phyloP scores from a whole-genome alignment of 2,888 invertebrate species.

The Leucophora obtusa region DNA sequence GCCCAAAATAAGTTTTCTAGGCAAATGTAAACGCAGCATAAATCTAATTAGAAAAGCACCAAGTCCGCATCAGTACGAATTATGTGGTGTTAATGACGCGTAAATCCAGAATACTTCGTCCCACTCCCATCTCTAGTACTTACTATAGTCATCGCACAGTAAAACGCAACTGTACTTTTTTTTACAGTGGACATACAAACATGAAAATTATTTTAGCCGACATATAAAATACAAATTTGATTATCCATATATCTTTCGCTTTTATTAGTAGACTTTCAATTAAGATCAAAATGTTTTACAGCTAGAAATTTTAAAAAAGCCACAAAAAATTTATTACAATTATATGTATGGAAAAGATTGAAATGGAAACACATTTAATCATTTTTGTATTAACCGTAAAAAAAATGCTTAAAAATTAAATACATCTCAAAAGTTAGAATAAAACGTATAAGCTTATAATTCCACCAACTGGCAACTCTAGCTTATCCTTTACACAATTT shows the following conservation, averaged over 20 bases:
- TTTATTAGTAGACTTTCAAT: conserved; percentile 55
- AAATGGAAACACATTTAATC: background rate
- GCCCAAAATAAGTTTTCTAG: too few relatives aligned
- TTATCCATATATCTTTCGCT: conserved; percentile 27
- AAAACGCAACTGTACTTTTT: background rate
- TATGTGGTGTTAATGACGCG: too few relatives aligned
- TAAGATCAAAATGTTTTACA: conserved; percentile 35
- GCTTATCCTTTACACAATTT: background rate
- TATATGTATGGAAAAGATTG: conserved; percentile 1
- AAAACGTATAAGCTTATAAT: background rate
- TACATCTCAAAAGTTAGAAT: conserved; percentile 10
- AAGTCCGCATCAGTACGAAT: too few relatives aligned
- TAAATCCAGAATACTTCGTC: too few relatives aligned
- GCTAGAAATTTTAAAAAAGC: conserved; percentile 28
- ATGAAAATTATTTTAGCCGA: background rate
- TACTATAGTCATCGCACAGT: background rate
- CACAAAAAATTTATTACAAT: background rate
- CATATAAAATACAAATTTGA: background rate
- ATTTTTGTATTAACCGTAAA: background rate
- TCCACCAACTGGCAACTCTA: background rate
- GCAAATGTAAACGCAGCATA: too few relatives aligned
- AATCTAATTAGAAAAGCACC: too few relatives aligned
- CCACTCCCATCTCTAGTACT: too few relatives aligned
- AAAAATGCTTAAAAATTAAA: conserved; percentile 16
- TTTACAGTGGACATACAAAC: background rate